These are phyloP conservation scores for Setipinna tenuifilis DNA, from an alignment of 2,797 vertebrate species.

Conservation along the genomic window DNA sequence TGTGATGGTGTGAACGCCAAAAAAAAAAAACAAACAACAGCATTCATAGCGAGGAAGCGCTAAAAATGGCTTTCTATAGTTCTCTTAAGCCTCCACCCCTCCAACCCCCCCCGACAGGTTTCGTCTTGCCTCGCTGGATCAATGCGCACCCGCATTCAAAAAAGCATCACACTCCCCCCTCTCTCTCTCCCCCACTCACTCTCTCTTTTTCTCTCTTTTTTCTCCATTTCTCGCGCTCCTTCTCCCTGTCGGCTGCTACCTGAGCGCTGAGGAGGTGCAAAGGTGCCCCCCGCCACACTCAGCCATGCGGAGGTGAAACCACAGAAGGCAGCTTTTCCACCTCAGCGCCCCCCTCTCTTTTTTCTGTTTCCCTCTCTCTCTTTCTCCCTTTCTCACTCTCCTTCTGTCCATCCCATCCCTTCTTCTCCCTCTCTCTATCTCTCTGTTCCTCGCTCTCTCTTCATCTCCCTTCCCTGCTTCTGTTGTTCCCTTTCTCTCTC, in stretches of 20 bases:
- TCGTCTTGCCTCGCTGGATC: not conserved
- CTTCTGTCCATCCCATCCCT: not conserved
- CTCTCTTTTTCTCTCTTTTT: not conserved
- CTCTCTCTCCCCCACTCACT: conserved; percentile 24
- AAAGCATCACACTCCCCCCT: conserved; percentile 11
- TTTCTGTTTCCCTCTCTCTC: not conserved
- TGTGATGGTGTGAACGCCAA: not conserved
- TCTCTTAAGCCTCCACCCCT: not conserved
- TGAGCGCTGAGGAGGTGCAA: not conserved
- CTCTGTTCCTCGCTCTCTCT: not conserved
- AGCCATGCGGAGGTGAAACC: not conserved
- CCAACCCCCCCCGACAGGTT: not conserved
- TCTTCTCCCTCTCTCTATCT: not conserved
- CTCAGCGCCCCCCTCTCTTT: not conserved
- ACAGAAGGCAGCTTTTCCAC: conserved; percentile 19
- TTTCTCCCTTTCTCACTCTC: not conserved
- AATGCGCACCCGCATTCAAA: not conserved
- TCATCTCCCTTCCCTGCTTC: not conserved
- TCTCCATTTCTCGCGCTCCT: not conserved
- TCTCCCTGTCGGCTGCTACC: conserved; percentile 17
- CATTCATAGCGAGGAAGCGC: not conserved
- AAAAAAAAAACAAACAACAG: too few species aligned
- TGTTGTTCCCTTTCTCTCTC: not conserved
- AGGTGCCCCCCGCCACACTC: not conserved
- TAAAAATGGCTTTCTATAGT: not conserved